Conservation (phyloP, 2,888 invertebrate genomes). For the Cheilosia vernalis region DNA sequence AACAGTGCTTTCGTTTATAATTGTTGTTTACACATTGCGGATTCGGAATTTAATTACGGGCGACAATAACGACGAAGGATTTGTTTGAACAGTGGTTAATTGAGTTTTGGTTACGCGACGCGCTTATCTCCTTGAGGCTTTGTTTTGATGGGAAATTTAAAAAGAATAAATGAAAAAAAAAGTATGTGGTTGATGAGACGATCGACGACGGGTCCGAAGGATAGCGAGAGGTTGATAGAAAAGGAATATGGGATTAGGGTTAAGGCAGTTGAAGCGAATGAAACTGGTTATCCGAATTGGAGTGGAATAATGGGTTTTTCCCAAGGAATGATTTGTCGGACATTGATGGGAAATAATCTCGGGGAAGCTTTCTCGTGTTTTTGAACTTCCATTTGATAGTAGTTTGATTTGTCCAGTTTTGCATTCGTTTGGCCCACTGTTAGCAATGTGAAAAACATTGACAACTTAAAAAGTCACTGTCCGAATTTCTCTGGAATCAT, state of each 20-base stretch:
- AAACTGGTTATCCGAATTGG: slow-evolving; percentile 68
- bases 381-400: not conserved
- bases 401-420: too few species aligned
- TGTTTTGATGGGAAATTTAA: slow-evolving; percentile 62
- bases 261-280: slow-evolving; percentile 58
- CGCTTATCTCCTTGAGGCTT: slow-evolving; percentile 57
- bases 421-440: too few species aligned
- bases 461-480: too few species aligned
- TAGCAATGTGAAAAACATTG: too few species aligned
- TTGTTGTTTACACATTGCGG: slow-evolving; percentile 73
- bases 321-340: slow-evolving; percentile 63
- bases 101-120: slow-evolving; percentile 71
- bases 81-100: slow-evolving; percentile 74
- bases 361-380: slow-evolving; percentile 6
- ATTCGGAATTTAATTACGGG: slow-evolving; percentile 71
- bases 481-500: too few species aligned
- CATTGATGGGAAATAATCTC: slow-evolving; percentile 37
- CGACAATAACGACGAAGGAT: slow-evolving; percentile 66
- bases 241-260: slow-evolving; percentile 61
- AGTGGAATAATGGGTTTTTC: slow-evolving; percentile 71
- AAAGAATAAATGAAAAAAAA: slow-evolving; percentile 27
- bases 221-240: slow-evolving; percentile 20
- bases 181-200: not conserved
- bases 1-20: slow-evolving; percentile 67
- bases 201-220: not conserved